These are phyloP conservation scores for Cataglyphis hispanica DNA, from an alignment of 1,140 invertebrate genomes.

Conservation along the genomic window DNA sequence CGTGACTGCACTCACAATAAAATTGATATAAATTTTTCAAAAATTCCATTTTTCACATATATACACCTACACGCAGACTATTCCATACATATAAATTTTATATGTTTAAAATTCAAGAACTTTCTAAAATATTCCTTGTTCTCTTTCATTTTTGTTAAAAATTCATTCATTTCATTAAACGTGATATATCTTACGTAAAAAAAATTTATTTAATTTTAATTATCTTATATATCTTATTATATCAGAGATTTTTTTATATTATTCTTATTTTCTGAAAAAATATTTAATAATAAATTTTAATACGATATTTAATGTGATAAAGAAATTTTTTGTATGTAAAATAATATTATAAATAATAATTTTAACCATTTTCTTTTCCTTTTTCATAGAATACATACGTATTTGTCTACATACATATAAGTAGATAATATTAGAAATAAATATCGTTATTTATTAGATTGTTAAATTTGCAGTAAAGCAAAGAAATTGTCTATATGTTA, in stretches of 20 bases:
- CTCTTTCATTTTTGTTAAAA: neutral
- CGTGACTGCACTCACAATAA: neutral
- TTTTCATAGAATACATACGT: too few relatives aligned
- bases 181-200: neutral
- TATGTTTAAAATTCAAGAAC: neutral
- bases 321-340: slow-evolving; percentile 13
- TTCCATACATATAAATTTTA: neutral
- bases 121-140: neutral
- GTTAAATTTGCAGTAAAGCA: neutral
- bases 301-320: neutral
- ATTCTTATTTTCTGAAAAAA: neutral
- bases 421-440: neutral
- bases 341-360: neutral
- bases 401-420: neutral
- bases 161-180: neutral
- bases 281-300: neutral
- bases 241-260: too few relatives aligned
- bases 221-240: too few relatives aligned
- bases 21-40: neutral
- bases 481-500: neutral
- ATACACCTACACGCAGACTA: neutral
- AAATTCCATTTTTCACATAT: neutral
- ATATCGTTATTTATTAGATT: slow-evolving; percentile 12
- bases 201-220: neutral
- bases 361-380: neutral